A percentile compares a stretch with the other conserved stretches of the same genome.
These are phyloP conservation scores for Gandaritis pyraliata DNA, from an alignment of 2,888 invertebrate species.

Conservation along the genomic window DNA sequence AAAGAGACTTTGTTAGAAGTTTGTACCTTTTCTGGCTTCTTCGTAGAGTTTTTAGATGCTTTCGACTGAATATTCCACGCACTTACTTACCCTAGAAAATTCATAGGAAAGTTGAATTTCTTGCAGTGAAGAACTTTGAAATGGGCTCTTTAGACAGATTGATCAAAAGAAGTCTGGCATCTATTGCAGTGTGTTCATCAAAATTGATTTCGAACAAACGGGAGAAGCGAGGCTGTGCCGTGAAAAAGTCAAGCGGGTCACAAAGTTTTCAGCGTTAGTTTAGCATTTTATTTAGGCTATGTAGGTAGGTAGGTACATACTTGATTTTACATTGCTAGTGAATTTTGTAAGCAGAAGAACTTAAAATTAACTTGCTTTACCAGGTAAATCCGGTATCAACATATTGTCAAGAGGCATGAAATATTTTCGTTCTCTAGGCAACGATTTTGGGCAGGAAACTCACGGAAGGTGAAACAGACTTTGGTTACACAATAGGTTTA, in stretches of 20 bases:
- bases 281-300: too few species aligned
- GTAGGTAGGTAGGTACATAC: too few species aligned
- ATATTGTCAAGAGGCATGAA: constrained; percentile 18
- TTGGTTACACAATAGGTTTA: too few species aligned
- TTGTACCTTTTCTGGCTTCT: not conserved
- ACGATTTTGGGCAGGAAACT: constrained; percentile 11
- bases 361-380: not conserved
- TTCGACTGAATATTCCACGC: too few species aligned
- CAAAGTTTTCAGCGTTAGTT: too few species aligned
- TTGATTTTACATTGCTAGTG: too few species aligned
- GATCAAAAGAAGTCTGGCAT: constrained; percentile 18
- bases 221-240: not conserved
- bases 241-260: too few species aligned
- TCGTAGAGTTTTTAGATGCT: too few species aligned
- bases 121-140: constrained; percentile 22
- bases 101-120: not conserved
- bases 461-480: constrained; percentile 4
- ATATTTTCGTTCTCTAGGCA: constrained; percentile 19
- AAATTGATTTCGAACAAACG: not conserved
- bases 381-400: constrained; percentile 8
- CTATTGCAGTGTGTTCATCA: not conserved
- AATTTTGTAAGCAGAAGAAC: too few species aligned
- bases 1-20: constrained; percentile 7
- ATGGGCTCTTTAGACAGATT: constrained; percentile 16
- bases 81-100: too few species aligned